Evolutionary conservation across 1,140 invertebrate genomes (phyloP).

Genomic region (Antheraea pernyi): DNA sequence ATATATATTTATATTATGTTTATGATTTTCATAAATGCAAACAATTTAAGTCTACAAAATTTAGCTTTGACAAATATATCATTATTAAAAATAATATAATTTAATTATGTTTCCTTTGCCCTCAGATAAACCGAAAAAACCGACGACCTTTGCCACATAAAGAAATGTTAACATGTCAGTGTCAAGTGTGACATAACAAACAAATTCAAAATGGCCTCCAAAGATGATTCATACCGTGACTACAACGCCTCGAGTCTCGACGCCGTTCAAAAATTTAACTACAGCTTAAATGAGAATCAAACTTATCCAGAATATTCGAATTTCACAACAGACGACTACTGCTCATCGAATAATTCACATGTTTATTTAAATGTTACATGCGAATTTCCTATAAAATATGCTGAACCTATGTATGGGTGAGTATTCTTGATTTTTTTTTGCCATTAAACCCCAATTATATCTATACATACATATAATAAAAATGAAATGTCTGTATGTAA

Average conservation of each 20-base stretch:
- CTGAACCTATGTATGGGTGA: constrained; percentile 84
- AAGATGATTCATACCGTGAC: constrained; percentile 34
- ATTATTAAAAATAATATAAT: neutral
- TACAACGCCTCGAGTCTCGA: constrained; percentile 24
- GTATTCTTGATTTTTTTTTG: constrained; percentile 24
- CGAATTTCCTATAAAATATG: constrained; percentile 85
- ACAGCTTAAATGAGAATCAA: constrained; percentile 47
- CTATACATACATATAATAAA: too few species aligned
- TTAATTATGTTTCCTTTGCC: neutral
- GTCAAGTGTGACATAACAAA: neutral
- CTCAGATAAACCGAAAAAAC: neutral
- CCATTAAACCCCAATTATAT: too few species aligned
- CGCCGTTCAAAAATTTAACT: constrained; percentile 36
- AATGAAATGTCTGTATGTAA: too few species aligned
- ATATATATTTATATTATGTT: too few species aligned
- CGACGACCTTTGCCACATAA: neutral
- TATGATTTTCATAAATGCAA: too few species aligned
- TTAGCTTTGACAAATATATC: neutral
- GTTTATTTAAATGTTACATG: constrained; percentile 82
- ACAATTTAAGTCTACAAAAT: too few species aligned
- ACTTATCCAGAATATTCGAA: constrained; percentile 53
- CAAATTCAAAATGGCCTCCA: constrained; percentile 37
- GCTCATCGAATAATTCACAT: constrained; percentile 61
- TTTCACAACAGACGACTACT: constrained; percentile 61
- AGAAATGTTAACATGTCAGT: neutral